Evolutionary conservation across 2,797 vertebrate genomes (phyloP).

Genomic region (Spea hammondii): DNA sequence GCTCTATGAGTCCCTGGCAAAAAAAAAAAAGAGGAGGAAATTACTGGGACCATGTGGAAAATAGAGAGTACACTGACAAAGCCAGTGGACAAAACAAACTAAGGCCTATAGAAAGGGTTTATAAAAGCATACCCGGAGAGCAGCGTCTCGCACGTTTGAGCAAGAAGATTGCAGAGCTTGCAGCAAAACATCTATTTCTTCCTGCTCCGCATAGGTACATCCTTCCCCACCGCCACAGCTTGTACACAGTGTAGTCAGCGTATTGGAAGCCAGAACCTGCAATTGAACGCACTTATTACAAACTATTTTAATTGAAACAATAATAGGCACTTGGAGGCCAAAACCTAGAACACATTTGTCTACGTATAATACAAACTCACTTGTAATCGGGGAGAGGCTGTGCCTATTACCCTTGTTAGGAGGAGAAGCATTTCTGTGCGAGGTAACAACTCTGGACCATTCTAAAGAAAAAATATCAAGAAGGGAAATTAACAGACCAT

Average conservation of each 20-base stretch:
- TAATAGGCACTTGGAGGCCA: neutral
- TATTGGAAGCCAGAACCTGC: conserved; percentile 86
- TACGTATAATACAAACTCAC: conserved; percentile 61
- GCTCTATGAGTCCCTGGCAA: conserved; percentile 83
- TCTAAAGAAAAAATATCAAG: conserved; percentile 64
- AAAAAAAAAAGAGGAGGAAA: neutral
- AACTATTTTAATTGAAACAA: neutral
- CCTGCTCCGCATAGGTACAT: conserved; percentile 90
- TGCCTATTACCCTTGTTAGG: conserved; percentile 84
- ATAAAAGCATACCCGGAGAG: conserved; percentile 78
- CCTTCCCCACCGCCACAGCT: conserved; percentile 85
- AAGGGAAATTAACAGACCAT: neutral
- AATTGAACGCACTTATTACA: neutral
- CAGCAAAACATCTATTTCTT: conserved; percentile 89
- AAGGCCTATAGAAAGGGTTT: neutral
- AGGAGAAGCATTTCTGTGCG: conserved; percentile 87
- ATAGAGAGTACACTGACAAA: neutral
- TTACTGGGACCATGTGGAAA: neutral
- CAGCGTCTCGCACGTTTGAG: conserved; percentile 88
- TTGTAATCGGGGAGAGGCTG: conserved; percentile 84
- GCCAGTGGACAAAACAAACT: too few species aligned
- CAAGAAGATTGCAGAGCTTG: conserved; percentile 84
- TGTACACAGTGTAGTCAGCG: conserved; percentile 80
- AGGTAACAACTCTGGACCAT: conserved; percentile 90
- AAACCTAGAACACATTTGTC: neutral